These are phyloP conservation scores for Haliclona indistincta DNA, from an alignment of 37 sponge, comb jelly and placozoan species.

Conservation along the genomic window DNA sequence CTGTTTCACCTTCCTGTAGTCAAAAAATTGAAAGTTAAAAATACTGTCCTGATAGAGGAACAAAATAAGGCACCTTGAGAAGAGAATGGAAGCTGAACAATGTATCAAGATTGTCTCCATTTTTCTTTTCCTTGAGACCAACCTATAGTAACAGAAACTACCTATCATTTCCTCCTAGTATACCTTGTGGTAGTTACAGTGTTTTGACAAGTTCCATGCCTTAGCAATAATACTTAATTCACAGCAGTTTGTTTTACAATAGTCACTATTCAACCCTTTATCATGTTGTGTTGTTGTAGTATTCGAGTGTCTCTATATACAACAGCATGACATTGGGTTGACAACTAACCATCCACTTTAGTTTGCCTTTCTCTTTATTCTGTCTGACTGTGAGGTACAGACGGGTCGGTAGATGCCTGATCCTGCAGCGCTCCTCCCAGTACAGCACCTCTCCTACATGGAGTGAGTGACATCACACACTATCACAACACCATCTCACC, in stretches of 20 bases:
- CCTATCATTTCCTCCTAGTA: no score
- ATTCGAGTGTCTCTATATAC: neutral
- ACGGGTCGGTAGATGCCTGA: constrained; percentile 58
- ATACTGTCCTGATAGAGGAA: neutral
- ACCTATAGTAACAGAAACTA: neutral
- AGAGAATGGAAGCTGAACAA: constrained; percentile 40
- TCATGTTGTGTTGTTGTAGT: no score
- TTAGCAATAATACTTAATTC: no score
- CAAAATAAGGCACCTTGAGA: constrained; percentile 19
- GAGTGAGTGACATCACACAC: neutral
- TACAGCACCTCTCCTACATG: constrained; percentile 27
- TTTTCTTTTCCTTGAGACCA: constrained; percentile 10
- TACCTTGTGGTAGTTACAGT: neutral
- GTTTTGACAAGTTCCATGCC: neutral
- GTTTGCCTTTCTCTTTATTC: neutral
- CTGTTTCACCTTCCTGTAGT: constrained; percentile 22
- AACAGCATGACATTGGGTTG: neutral
- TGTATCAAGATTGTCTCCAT: constrained; percentile 16
- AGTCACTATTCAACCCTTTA: no score
- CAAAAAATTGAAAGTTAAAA: no score
- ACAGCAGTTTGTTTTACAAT: no score
- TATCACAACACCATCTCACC: constrained; percentile 26
- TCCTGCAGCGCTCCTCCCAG: constrained; percentile 59
- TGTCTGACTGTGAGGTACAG: constrained; percentile 48
- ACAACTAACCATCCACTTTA: constrained; percentile 10